These are phyloP conservation scores for Cecropterus lyciades DNA, from an alignment of 1,140 invertebrate genomes.

Conservation along the genomic window DNA sequence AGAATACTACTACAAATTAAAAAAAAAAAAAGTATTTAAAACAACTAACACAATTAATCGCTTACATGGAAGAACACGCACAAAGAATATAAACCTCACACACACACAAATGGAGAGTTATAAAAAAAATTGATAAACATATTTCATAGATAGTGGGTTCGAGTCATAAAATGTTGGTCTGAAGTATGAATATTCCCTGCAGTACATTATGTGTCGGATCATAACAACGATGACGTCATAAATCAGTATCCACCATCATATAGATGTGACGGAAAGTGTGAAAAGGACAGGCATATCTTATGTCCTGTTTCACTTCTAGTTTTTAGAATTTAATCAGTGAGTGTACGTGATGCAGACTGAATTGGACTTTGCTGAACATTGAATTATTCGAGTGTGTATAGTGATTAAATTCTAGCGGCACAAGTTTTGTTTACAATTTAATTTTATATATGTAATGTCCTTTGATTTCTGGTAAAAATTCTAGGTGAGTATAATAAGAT, in stretches of 20 bases:
- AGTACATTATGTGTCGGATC: background rate
- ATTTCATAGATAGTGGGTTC: too few relatives aligned
- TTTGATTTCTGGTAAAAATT: conserved; percentile 16
- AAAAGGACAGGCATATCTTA: conserved; percentile 1
- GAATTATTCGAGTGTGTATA: conserved; percentile 18
- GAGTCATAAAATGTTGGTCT: too few relatives aligned
- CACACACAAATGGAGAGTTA: too few relatives aligned
- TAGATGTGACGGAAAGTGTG: conserved; percentile 14
- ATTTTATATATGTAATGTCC: conserved; percentile 3
- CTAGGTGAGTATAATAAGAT: conserved; percentile 6
- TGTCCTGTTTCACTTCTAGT: background rate
- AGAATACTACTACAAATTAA: too few relatives aligned
- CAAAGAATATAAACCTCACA: too few relatives aligned
- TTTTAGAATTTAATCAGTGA: conserved; percentile 14
- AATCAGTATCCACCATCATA: conserved; percentile 21
- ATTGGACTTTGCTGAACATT: conserved; percentile 20
- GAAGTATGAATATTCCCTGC: background rate
- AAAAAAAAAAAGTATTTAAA: too few relatives aligned
- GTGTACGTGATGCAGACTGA: conserved; percentile 22
- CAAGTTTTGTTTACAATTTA: conserved; percentile 15
- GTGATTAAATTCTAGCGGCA: conserved; percentile 20
- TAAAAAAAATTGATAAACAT: too few relatives aligned
- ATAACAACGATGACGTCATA: background rate
- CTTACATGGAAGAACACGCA: too few relatives aligned
- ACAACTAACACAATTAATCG: too few relatives aligned